phyloP scores from a whole-genome alignment of 92 coral and sea anemone genomes.

The Palythoa grandis region DNA sequence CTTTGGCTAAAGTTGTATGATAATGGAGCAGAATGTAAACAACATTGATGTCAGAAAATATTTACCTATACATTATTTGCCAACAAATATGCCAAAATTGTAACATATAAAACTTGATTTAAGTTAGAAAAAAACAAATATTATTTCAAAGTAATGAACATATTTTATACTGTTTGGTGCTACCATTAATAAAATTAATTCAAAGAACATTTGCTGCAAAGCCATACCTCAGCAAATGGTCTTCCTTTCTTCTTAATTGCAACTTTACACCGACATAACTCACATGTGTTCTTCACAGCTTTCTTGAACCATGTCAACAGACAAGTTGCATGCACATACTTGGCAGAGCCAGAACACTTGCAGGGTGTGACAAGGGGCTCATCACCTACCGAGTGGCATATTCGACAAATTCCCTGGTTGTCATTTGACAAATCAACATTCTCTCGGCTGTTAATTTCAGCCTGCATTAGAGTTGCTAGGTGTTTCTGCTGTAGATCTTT shows the following conservation, averaged over 20 bases:
- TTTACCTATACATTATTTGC: too few species aligned
- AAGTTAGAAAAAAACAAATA: too few species aligned
- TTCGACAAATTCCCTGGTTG: conserved; percentile 83
- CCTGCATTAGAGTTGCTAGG: conserved; percentile 72
- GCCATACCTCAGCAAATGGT: conserved; percentile 80
- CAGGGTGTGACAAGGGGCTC: conserved; percentile 91
- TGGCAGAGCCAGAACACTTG: conserved; percentile 88
- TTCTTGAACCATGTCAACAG: conserved; percentile 89
- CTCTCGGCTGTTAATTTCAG: conserved; percentile 70
- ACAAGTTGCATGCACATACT: conserved; percentile 88
- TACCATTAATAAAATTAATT: too few species aligned
- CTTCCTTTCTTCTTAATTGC: conserved; percentile 86
- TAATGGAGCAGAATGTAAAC: too few species aligned
- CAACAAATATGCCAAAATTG: too few species aligned
- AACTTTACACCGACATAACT: conserved; percentile 88
- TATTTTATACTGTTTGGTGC: too few species aligned
- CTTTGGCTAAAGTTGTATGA: too few species aligned
- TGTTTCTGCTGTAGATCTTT: conserved; percentile 87
- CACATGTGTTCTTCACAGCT: conserved; percentile 91
- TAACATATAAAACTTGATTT: too few species aligned
- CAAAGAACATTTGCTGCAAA: too few species aligned
- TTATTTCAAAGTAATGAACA: too few species aligned
- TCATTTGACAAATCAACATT: conserved; percentile 67
- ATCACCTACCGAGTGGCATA: conserved; percentile 88
- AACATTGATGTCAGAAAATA: too few species aligned